phyloP scores from a whole-genome alignment of 1,140 invertebrate genomes.

The Brachionus paranguensis region DNA sequence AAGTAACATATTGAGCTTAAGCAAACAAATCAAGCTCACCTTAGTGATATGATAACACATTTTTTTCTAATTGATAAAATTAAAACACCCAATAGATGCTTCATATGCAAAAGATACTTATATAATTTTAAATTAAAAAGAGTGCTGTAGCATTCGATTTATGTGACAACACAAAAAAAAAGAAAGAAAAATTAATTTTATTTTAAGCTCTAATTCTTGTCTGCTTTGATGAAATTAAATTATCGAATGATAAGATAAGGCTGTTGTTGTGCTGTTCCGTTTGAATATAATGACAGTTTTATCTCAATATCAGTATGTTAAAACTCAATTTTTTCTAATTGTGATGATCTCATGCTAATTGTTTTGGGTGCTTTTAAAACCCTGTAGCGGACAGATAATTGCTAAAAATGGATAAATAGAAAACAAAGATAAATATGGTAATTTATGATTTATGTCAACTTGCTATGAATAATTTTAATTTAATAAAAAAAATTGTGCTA shows the following conservation, averaged over 20 bases:
- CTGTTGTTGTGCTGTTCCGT: not conserved
- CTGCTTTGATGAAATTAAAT: not conserved
- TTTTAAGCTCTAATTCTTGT: not conserved
- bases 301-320: not conserved
- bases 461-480: not conserved
- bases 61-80: not conserved
- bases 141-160: not conserved
- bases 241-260: not conserved
- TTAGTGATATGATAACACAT: constrained; percentile 24
- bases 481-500: not conserved
- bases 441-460: constrained; percentile 21
- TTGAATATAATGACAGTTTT: not conserved
- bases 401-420: not conserved
- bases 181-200: not conserved
- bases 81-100: constrained; percentile 1
- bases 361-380: not conserved
- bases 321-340: not conserved
- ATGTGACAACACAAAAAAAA: not conserved
- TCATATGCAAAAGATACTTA: not conserved
- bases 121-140: not conserved
- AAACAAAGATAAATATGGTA: not conserved
- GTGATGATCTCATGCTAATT: not conserved
- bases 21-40: not conserved
- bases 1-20: constrained; percentile 7
- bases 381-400: not conserved